Conservation (phyloP, 2,113 vertebrate genomes). For the Haemorhous mexicanus region DNA sequence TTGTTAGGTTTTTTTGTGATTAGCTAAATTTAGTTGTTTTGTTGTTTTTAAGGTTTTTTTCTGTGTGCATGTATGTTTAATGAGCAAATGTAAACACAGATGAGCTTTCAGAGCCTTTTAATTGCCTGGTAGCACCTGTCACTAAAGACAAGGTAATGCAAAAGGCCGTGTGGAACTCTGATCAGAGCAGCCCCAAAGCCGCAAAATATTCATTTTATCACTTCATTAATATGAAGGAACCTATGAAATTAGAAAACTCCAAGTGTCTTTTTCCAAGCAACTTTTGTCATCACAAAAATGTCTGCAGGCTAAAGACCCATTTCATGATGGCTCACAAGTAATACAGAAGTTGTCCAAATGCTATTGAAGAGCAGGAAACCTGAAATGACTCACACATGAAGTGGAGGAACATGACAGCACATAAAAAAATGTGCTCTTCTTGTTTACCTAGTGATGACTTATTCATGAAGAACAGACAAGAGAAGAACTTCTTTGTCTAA, state of each 20-base stretch:
- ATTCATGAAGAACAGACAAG: neutral
- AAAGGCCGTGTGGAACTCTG: fast-evolving
- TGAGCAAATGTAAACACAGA: neutral
- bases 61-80: neutral
- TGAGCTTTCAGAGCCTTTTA: neutral
- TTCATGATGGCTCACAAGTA: neutral
- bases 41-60: fast-evolving
- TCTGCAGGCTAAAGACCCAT: neutral
- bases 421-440: neutral
- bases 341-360: neutral
- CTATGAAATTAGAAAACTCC: neutral
- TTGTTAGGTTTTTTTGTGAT: neutral
- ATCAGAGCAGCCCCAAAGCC: neutral
- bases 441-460: neutral
- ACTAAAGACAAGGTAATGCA: neutral
- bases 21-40: neutral
- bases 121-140: neutral
- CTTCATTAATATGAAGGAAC: neutral
- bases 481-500: neutral
- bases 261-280: neutral
- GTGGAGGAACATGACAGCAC: neutral
- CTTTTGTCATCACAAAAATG: neutral
- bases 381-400: neutral
- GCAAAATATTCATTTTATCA: neutral
- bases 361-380: neutral